phyloP scores from a whole-genome alignment of 2,888 invertebrate genomes.

The Tryphoninae sp. region DNA sequence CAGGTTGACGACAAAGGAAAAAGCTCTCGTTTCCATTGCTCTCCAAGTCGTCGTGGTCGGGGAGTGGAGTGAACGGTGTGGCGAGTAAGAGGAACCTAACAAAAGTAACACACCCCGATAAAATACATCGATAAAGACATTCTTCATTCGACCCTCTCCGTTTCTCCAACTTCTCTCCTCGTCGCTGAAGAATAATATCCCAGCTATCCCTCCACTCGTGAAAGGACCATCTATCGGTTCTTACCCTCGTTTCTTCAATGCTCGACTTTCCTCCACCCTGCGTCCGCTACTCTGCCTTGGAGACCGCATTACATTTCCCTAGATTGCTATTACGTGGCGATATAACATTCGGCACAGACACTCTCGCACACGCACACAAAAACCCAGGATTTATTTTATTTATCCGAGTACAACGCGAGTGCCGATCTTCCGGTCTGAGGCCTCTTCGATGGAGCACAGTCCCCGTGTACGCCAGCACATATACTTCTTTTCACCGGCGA shows the following conservation, averaged over 20 bases:
- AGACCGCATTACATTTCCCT: conserved; percentile 35
- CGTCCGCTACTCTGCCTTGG: conserved; percentile 1
- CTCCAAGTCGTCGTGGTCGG: conserved; percentile 20
- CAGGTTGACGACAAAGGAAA: conserved; percentile 48
- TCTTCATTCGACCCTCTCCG: conserved; percentile 60
- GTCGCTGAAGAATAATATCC: conserved; percentile 51
- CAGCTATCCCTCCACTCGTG: conserved; percentile 46
- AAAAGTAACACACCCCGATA: conserved; percentile 60
- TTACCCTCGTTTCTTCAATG: conserved; percentile 58
- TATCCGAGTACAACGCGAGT: conserved; percentile 40
- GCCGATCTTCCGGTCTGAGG: conserved; percentile 31
- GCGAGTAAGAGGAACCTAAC: conserved; percentile 43
- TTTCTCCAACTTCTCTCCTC: conserved; percentile 28
- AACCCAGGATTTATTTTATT: conserved; percentile 43
- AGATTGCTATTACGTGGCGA: conserved; percentile 37
- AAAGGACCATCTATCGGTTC: conserved; percentile 58
- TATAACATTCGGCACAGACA: conserved; percentile 20
- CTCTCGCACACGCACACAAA: conserved; percentile 16
- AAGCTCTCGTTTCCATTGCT: conserved; percentile 44
- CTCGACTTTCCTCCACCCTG: conserved; percentile 30
- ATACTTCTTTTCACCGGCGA: conserved; percentile 62
- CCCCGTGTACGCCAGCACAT: conserved; percentile 8
- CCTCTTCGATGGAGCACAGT: conserved; percentile 4
- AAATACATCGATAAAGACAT: conserved; percentile 66
- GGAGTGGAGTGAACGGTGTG: conserved; percentile 30